A percentile compares a stretch with the other conserved stretches of the same genome.
phyloP scores from a whole-genome alignment of 2,797 vertebrate species.

The Gadopsis marmoratus region DNA sequence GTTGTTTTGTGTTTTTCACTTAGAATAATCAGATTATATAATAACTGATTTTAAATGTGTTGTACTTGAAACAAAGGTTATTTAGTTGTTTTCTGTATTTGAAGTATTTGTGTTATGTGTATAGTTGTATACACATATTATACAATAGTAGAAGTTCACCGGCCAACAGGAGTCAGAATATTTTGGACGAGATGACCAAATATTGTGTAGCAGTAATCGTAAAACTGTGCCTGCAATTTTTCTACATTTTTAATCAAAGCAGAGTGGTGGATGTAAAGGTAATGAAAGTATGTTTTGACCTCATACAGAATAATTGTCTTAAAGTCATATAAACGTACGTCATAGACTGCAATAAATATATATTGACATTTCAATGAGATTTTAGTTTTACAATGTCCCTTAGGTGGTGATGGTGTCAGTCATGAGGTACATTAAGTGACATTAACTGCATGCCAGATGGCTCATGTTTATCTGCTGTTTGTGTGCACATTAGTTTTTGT shows the following conservation, averaged over 20 bases:
- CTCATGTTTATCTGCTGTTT: constrained; percentile 21
- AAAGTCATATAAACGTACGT: constrained; percentile 15
- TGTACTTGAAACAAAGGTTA: constrained; percentile 73
- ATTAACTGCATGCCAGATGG: constrained; percentile 22
- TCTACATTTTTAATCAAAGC: constrained; percentile 34
- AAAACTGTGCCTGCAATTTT: constrained; percentile 54
- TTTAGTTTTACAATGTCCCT: constrained; percentile 11
- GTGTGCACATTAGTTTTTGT: constrained; percentile 15
- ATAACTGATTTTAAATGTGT: constrained; percentile 43
- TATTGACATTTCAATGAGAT: constrained; percentile 39
- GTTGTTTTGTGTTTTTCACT: constrained; percentile 64
- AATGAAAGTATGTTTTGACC: constrained; percentile 39
- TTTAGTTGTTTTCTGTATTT: constrained; percentile 47
- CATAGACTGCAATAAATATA: constrained; percentile 28
- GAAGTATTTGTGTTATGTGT: constrained; percentile 45
- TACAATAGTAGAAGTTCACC: constrained; percentile 27
- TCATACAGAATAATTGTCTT: constrained; percentile 40
- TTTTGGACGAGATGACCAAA: constrained; percentile 79
- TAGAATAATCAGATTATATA: constrained; percentile 25
- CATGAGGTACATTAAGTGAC: constrained; percentile 21
- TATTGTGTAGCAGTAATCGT: constrained; percentile 61
- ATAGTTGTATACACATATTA: not conserved
- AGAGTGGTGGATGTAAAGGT: constrained; percentile 31
- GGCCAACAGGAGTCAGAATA: constrained; percentile 39
- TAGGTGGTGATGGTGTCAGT: constrained; percentile 16